phyloP scores from a whole-genome alignment of 37 sponge, comb jelly and placozoan species.

The Ephydatia muelleri region DNA sequence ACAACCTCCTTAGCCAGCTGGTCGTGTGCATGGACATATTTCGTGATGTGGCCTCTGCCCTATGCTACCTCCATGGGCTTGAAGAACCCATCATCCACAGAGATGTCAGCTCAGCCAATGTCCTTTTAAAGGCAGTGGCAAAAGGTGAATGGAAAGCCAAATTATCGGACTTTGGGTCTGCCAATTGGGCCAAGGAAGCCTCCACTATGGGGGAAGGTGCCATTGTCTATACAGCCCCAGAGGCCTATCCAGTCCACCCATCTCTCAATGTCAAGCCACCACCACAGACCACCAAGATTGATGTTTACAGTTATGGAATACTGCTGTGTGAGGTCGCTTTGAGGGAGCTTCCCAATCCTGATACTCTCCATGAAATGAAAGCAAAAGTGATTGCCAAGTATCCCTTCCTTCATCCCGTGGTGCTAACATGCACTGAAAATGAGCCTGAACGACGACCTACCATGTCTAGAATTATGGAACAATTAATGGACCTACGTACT shows the following conservation, averaged over 20 bases:
- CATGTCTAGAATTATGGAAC: not conserved
- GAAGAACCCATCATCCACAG: slow-evolving; percentile 76
- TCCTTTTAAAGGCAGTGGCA: slow-evolving; percentile 42
- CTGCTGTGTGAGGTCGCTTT: slow-evolving; percentile 53
- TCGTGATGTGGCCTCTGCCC: slow-evolving; percentile 66
- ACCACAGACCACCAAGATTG: slow-evolving; percentile 67
- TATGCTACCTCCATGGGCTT: slow-evolving; percentile 68
- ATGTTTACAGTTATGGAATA: slow-evolving; percentile 80
- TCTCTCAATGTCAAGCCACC: not conserved
- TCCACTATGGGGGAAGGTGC: slow-evolving; percentile 60
- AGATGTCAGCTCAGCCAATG: slow-evolving; percentile 80
- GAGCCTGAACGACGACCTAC: slow-evolving; percentile 14
- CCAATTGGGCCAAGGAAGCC: slow-evolving; percentile 45
- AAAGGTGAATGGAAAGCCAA: slow-evolving; percentile 65
- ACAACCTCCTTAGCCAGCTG: not conserved
- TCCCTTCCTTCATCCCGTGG: slow-evolving; percentile 1
- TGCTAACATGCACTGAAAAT: slow-evolving; percentile 10
- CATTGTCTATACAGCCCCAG: slow-evolving; percentile 76
- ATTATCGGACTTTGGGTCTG: slow-evolving; percentile 81
- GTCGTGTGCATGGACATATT: slow-evolving; percentile 6
- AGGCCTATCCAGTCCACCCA: slow-evolving; percentile 9
- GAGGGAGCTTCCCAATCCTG: slow-evolving; percentile 37
- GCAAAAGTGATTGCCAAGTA: not conserved
- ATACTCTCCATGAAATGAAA: not conserved
- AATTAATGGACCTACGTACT: too few relatives aligned